A percentile compares a stretch with the other conserved stretches of the same genome.
phyloP scores from a whole-genome alignment of 2,797 vertebrate species.

The Morelia viridis region DNA sequence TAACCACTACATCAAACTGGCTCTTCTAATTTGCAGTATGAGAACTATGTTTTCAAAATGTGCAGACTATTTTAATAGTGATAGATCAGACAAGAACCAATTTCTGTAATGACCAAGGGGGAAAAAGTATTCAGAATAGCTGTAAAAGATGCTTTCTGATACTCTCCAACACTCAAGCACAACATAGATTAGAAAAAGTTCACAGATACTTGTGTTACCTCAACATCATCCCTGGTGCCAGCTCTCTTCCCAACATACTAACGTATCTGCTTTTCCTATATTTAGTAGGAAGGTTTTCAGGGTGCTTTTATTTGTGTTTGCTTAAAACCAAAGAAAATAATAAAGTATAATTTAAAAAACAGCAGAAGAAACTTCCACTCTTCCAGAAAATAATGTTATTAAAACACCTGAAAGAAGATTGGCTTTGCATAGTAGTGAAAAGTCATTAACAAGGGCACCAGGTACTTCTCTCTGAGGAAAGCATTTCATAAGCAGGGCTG shows the following conservation, averaged over 20 bases:
- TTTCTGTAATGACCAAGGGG: neutral
- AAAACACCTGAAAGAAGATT: neutral
- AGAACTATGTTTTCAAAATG: neutral
- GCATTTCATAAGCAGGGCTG: neutral
- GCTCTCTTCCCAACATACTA: neutral
- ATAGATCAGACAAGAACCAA: neutral
- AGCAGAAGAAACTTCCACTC: neutral
- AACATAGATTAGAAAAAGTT: neutral
- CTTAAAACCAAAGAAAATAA: neutral
- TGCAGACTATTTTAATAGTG: neutral
- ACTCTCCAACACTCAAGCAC: neutral
- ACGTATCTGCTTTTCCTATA: neutral
- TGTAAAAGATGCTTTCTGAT: neutral
- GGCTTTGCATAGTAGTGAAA: neutral
- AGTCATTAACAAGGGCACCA: neutral
- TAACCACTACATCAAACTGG: no score
- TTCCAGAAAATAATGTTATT: neutral
- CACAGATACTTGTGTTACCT: neutral
- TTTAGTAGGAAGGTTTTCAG: neutral
- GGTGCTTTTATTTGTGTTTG: neutral
- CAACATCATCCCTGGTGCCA: neutral
- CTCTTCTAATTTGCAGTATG: no score
- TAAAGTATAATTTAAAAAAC: neutral
- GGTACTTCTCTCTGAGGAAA: neutral
- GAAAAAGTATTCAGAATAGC: neutral